Base-by-base conservation (phyloP, 1,140 invertebrate genomes). In the Stegodyphus mimosarum region DNA sequence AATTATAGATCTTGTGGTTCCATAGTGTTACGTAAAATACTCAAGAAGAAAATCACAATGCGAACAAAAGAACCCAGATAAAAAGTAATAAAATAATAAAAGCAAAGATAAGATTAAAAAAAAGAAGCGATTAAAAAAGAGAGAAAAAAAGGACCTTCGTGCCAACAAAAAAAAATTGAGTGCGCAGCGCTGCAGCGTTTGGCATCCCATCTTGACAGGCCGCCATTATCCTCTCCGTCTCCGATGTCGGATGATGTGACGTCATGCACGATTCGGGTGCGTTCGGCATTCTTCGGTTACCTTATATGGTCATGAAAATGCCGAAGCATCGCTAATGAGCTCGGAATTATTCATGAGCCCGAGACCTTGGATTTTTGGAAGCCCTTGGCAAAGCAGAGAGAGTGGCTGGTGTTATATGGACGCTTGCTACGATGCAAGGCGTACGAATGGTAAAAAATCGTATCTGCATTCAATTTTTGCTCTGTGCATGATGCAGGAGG, bases 251-350 rank as follows among this genome's bases (percentile, higher is more conserved):
- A 52, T 72, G 78, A 72, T 63, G 70, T 77, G 83, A 78, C 83
- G 83, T 86, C 83, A 78, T 52, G 3, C 13, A 13, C 66, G 33
- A 55, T 86, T 86, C 83, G 83, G 83, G 66, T n/a, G 10, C 18
- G 74, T 64, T 86, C 83, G 83, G 83, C 55, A 63, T n/a, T 18
- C 52, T 69, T 86, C 83, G 83, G 55, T 86, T 67, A 70, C 83
- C 83, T 78, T 33, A 86, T 86, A 86, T 86, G 83, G 83, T 86
- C 83, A 86, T 70, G 73, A 84, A 76, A 84, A 67, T 13, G 71
- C 81, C 71, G 72, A 83, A 72, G 50, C 50, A 33, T 55, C 69
- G 75, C 55, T 83, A 83, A 74, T 74, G 80, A 67, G 72, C 51
- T 84, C 81, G 81, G 81, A 84, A 84, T 84, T 84, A 84, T 84